A percentile compares a stretch with the other conserved stretches of the same genome.
Conservation (phyloP, 2,113 vertebrate genomes). For the Lepidothrix coronata region DNA sequence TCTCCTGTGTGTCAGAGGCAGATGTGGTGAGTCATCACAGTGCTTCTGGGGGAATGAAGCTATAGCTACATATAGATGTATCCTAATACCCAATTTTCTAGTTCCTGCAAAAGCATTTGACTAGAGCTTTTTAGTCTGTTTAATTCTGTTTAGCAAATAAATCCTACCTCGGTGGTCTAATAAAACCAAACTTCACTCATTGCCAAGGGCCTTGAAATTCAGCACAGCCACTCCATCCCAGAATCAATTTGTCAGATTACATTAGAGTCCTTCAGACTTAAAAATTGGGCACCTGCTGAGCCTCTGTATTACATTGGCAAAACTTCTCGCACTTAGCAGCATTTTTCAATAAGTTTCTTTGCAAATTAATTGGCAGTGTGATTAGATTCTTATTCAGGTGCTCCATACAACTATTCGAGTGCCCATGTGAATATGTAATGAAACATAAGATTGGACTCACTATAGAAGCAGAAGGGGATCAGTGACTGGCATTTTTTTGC, state of each 20-base stretch:
- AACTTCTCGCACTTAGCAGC: neutral
- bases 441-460: neutral
- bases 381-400: neutral
- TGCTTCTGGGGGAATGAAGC: neutral
- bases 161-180: neutral
- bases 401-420: neutral
- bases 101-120: neutral
- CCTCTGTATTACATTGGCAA: neutral
- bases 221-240: neutral
- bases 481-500: neutral
- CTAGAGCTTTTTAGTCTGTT: neutral
- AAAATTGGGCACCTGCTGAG: neutral
- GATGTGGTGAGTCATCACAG: neutral
- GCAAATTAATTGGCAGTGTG: neutral
- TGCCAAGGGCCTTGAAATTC: conserved; percentile 7
- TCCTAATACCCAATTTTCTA: neutral
- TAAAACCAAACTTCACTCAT: neutral
- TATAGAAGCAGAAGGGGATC: neutral
- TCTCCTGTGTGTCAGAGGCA: neutral
- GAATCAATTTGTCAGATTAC: neutral
- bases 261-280: neutral
- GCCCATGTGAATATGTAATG: neutral
- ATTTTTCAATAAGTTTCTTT: neutral
- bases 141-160: neutral
- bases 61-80: neutral